These are phyloP conservation scores for Philopotamus ludificatus DNA, from an alignment of 1,140 invertebrate species.

Conservation along the genomic window DNA sequence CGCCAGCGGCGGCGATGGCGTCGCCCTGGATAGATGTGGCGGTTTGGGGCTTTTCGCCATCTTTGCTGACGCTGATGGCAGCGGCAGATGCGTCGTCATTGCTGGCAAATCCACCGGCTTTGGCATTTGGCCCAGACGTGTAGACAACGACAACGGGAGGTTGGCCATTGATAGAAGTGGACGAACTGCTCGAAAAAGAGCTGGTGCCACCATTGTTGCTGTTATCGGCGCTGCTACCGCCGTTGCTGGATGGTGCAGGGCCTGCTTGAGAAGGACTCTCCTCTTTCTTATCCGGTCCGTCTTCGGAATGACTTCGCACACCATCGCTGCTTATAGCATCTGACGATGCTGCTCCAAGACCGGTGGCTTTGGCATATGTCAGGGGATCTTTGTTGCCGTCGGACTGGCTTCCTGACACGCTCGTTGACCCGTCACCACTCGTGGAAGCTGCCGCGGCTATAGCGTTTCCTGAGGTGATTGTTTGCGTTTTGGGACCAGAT, in stretches of 20 bases:
- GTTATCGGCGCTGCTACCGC: background rate
- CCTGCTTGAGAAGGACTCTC: background rate
- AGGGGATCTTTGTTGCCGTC: conserved; percentile 19
- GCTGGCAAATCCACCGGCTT: conserved; percentile 12
- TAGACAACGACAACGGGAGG: background rate
- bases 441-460: conserved; percentile 15
- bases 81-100: conserved; percentile 14
- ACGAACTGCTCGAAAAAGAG: background rate
- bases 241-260: background rate
- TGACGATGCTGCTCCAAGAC: conserved; percentile 18
- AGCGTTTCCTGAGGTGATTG: conserved; percentile 22
- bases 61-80: conserved; percentile 3
- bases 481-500: background rate
- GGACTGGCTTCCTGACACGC: conserved; percentile 15
- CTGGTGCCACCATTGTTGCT: background rate
- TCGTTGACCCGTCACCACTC: background rate
- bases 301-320: conserved; percentile 24
- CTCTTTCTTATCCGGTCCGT: background rate
- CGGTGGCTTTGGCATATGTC: conserved; percentile 27
- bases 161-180: background rate
- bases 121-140: too few relatives aligned
- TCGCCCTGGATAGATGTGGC: conserved; percentile 17
- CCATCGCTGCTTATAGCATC: conserved; percentile 29
- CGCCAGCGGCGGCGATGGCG: conserved; percentile 7
- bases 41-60: conserved; percentile 13